Conservation (phyloP, 35 echinoderm and acorn worm species). For the Apostichopus japonicus region DNA sequence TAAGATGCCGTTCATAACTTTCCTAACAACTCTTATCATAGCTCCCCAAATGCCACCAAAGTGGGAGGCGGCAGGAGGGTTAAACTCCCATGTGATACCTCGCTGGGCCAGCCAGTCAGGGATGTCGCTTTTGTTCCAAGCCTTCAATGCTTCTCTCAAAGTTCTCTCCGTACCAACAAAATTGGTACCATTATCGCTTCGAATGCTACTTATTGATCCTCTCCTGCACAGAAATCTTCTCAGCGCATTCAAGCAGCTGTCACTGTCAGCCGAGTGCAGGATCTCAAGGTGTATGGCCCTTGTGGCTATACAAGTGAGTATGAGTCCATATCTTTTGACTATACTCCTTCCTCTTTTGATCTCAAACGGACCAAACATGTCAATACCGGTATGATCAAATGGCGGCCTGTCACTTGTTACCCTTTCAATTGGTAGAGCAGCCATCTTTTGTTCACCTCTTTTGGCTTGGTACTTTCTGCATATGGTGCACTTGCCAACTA, state of each 20-base stretch:
- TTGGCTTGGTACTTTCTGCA: slow-evolving; percentile 28
- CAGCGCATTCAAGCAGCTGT: slow-evolving; percentile 65
- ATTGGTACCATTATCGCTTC: too few species aligned
- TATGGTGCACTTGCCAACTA: background rate
- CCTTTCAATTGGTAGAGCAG: slow-evolving; percentile 25
- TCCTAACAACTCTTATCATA: slow-evolving; percentile 61
- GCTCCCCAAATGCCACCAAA: slow-evolving; percentile 62
- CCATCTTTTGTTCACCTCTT: slow-evolving; percentile 20
- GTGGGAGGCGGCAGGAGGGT: too few species aligned
- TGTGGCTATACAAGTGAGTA: slow-evolving; percentile 70
- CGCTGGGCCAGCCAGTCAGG: too few species aligned
- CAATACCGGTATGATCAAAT: slow-evolving; percentile 36
- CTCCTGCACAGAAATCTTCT: background rate
- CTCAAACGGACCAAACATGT: slow-evolving; percentile 16
- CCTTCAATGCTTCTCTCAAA: too few species aligned
- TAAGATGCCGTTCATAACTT: slow-evolving; percentile 52
- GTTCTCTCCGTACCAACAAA: too few species aligned
- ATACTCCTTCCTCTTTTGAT: slow-evolving; percentile 42
- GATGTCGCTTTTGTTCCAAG: too few species aligned
- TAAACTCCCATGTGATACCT: too few species aligned
- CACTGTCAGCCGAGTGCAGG: slow-evolving; percentile 40
- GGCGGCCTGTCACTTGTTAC: slow-evolving; percentile 16
- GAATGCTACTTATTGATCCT: too few species aligned
- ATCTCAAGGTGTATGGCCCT: slow-evolving; percentile 77
- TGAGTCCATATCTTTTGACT: slow-evolving; percentile 65